These are phyloP conservation scores for Myrmecophaga tridactyla DNA, from an alignment of 2,113 vertebrate species.

Conservation along the genomic window DNA sequence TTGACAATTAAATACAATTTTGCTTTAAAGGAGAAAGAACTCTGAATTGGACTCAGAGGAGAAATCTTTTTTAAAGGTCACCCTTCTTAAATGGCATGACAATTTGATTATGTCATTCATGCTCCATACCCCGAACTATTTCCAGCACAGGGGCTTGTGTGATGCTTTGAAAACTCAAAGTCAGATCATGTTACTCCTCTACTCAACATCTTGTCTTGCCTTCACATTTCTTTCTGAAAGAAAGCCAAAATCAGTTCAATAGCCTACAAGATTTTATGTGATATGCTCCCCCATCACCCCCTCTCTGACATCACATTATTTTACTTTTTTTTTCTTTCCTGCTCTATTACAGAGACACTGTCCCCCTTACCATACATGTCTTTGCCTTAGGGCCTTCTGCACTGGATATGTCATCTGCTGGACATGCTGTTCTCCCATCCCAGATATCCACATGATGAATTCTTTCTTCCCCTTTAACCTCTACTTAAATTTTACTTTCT, in stretches of 20 bases:
- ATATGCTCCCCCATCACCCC: rapidly evolving
- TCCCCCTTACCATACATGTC: neutral
- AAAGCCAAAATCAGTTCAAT: neutral
- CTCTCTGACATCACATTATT: rapidly evolving
- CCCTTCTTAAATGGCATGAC: conserved; percentile 72
- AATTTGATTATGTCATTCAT: conserved; percentile 67
- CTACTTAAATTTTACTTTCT: neutral
- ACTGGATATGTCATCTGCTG: neutral
- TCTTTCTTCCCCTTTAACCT: neutral
- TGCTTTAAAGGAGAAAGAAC: conserved; percentile 50
- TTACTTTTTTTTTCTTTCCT: neutral
- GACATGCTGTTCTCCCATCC: neutral
- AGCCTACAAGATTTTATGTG: neutral
- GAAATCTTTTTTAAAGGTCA: conserved; percentile 76
- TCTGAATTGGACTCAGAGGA: conserved; percentile 63
- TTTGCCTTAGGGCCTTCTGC: neutral
- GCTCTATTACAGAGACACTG: neutral
- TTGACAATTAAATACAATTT: conserved; percentile 74
- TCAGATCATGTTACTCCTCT: neutral
- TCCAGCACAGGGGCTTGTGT: neutral
- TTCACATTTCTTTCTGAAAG: neutral
- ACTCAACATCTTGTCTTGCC: neutral
- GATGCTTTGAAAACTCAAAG: conserved; percentile 51
- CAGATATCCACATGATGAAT: neutral
- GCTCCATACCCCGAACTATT: conserved; percentile 38